Base-by-base conservation (phyloP, 2,113 vertebrate genomes). In the Tupaia tana region DNA sequence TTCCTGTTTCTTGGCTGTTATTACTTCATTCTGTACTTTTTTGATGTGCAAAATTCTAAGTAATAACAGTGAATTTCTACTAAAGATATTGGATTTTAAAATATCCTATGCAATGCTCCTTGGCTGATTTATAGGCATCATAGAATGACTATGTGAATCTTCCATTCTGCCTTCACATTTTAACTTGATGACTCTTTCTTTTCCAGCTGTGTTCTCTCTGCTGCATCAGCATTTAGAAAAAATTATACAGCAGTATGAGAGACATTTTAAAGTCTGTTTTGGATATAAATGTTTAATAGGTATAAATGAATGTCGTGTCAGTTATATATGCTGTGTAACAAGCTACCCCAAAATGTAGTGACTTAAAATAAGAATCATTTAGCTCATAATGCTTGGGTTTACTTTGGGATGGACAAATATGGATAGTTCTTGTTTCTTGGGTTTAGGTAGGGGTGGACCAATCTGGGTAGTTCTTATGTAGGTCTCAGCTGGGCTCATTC, bases 31-130 rank as follows among this genome's bases (percentile, higher is more conserved):
- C 56, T 95, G 56, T 58, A 83, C 78, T 64, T 16, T 78, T 9
- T 31, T 34, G 8, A 71, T 34, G 64, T 83, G 25, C 61, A 64
- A 69, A 87, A 6, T 58, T 80, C 19, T 79, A 56, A 29, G 52
- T 79, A 56, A 22, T 63, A 61, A 77, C 6, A 85, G 24, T 25
- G 20, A 24, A 87, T 22, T 94, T 92, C 74, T 75, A 54, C 83
- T 88, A 66, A 88, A 90, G n/a, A 7, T 69, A n/a, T 89, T 90
- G 34, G 34, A 90, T 87, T 93, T 69, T 89, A 43, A 91, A 80
- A 52, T 81, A 52, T 27, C 24, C 43, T 84, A 6, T 70, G 81
- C 86, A 85, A 82, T 70, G 9, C 54, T 78, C 1, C 4, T 81
- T 82, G 16, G 63, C 74, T 89, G 25, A 70, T 89, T 89, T 86